phyloP scores from a whole-genome alignment of 2,113 vertebrate species.

The Piaya cayana region DNA sequence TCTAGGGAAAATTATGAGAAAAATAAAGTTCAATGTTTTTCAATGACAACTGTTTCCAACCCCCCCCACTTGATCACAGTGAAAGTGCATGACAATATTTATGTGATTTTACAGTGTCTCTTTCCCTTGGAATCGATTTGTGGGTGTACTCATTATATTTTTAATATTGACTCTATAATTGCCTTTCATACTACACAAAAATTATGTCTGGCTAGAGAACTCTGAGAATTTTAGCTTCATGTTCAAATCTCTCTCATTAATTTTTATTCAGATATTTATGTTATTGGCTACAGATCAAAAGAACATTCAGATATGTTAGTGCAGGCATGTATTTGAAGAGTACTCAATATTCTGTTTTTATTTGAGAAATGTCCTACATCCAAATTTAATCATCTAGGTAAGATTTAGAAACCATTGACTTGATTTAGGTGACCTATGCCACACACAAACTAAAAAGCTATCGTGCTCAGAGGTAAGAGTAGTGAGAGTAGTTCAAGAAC shows the following conservation, averaged over 20 bases:
- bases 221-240: not conserved
- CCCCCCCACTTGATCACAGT: accelerated
- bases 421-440: not conserved
- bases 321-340: not conserved
- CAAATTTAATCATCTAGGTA: not conserved
- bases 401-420: not conserved
- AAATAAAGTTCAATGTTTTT: not conserved
- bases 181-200: not conserved
- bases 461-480: not conserved
- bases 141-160: not conserved
- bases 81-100: not conserved
- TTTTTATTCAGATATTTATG: not conserved
- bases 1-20: not conserved
- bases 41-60: not conserved
- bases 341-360: not conserved
- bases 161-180: not conserved
- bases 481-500: not conserved
- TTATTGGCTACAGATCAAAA: not conserved
- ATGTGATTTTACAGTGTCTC: not conserved
- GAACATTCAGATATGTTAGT: not conserved
- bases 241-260: not conserved
- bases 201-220: not conserved
- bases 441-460: not conserved
- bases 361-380: not conserved
- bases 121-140: not conserved